Conservation (phyloP, 2,888 invertebrate genomes). For the Philopedon plagiatum region DNA sequence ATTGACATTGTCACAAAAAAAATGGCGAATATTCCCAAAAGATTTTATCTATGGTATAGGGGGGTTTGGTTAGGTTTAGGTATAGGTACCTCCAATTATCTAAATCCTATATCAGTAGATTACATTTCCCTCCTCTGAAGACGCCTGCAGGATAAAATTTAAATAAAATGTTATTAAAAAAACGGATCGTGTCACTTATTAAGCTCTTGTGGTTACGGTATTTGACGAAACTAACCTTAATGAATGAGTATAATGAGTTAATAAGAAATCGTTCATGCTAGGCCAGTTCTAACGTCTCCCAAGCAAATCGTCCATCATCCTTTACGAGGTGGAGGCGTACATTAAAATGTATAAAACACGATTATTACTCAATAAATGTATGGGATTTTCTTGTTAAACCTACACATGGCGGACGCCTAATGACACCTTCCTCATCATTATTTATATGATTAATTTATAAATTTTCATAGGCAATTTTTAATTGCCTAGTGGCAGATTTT, state of each 20-base stretch:
- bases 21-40: too few species aligned
- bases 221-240: too few species aligned
- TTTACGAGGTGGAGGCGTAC: slow-evolving; percentile 16
- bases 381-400: slow-evolving; percentile 35
- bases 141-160: too few species aligned
- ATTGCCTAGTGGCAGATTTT: slow-evolving; percentile 2
- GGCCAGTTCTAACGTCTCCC: background rate
- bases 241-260: background rate
- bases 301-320: slow-evolving; percentile 33
- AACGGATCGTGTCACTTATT: too few species aligned
- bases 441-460: slow-evolving; percentile 26
- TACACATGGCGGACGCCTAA: slow-evolving; percentile 35
- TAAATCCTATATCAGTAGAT: too few species aligned
- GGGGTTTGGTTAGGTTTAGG: too few species aligned
- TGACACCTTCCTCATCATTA: slow-evolving; percentile 43
- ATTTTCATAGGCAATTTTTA: slow-evolving; percentile 22
- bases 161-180: too few species aligned
- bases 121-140: too few species aligned
- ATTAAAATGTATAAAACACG: background rate
- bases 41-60: too few species aligned
- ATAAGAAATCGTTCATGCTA: slow-evolving; percentile 16
- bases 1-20: too few species aligned
- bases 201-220: too few species aligned
- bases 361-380: slow-evolving; percentile 32
- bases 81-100: too few species aligned